Conservation (phyloP, 2,113 vertebrate species). For the Macrotus californicus region DNA sequence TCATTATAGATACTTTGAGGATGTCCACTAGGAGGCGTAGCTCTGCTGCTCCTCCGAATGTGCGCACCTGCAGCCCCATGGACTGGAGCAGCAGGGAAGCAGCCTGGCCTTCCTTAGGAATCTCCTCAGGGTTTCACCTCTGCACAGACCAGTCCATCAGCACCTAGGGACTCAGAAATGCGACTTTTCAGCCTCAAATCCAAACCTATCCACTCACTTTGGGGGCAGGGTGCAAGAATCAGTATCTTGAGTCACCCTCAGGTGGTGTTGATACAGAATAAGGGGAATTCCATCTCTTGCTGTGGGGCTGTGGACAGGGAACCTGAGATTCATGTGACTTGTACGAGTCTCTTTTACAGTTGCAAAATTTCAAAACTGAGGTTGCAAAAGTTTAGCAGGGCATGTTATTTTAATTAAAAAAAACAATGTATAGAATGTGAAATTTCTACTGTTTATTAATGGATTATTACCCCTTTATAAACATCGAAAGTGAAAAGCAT, state of each 20-base stretch:
- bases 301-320: not conserved
- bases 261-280: not conserved
- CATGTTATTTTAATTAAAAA: not conserved
- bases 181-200: not conserved
- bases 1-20: not conserved
- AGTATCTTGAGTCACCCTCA: not conserved
- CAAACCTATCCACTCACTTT: not conserved
- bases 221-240: not conserved
- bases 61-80: not conserved
- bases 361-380: not conserved
- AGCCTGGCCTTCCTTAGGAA: no score
- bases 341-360: not conserved
- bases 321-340: not conserved
- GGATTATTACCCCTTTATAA: not conserved
- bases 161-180: not conserved
- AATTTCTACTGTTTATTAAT: not conserved
- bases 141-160: not conserved
- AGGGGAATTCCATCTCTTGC: not conserved
- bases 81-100: not conserved
- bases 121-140: not conserved
- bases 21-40: not conserved
- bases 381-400: not conserved
- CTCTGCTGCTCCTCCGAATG: not conserved
- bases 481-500: not conserved
- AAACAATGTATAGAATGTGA: not conserved